Conservation (phyloP, 2,888 invertebrate species). For the Lymantria dispar region DNA sequence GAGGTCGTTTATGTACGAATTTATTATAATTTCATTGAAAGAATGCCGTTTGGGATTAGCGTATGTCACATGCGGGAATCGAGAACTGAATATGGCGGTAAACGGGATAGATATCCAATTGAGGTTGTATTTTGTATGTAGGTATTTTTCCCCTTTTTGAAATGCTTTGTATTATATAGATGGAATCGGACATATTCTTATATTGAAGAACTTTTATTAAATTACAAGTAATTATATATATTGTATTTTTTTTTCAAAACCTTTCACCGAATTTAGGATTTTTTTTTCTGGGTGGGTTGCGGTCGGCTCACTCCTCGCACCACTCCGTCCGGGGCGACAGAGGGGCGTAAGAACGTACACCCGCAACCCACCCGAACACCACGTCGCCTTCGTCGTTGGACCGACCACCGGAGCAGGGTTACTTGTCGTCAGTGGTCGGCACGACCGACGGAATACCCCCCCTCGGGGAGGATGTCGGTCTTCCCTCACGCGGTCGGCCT, state of each 20-base stretch:
- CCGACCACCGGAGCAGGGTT: too few species aligned
- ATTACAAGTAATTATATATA: constrained; percentile 55
- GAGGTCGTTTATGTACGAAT: constrained; percentile 54
- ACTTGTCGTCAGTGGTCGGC: too few species aligned
- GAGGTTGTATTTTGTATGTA: constrained; percentile 76
- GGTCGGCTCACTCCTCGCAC: too few species aligned
- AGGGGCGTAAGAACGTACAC: too few species aligned
- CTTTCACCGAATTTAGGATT: too few species aligned
- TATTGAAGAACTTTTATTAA: constrained; percentile 81
- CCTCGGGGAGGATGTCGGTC: too few species aligned
- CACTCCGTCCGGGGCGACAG: too few species aligned
- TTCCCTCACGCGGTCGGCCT: too few species aligned
- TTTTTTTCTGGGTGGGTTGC: too few species aligned
- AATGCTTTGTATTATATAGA: constrained; percentile 77
- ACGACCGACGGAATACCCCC: too few species aligned
- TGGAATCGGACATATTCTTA: constrained; percentile 83
- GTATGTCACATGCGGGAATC: constrained; percentile 30
- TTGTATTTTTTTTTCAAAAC: constrained; percentile 42
- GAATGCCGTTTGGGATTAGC: constrained; percentile 25
- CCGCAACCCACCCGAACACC: too few species aligned
- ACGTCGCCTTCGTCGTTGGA: too few species aligned
- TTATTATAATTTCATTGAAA: constrained; percentile 28
- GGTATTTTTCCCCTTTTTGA: constrained; percentile 75
- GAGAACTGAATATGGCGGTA: constrained; percentile 46
- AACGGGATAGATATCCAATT: constrained; percentile 33